Evolutionary conservation across 2,113 vertebrate genomes (phyloP).

Genomic region (Ciconia maguari): DNA sequence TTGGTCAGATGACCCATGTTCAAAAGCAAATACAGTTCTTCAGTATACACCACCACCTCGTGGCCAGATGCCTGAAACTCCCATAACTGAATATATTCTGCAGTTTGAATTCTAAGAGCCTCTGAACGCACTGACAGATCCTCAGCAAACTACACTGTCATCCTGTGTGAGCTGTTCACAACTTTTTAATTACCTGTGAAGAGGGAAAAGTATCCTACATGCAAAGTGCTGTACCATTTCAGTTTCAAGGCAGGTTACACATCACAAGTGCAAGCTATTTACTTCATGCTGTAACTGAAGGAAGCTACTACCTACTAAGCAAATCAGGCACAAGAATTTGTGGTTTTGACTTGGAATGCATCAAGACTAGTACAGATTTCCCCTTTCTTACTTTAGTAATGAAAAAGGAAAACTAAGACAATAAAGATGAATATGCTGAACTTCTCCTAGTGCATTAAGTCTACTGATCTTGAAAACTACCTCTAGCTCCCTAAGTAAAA

Average conservation of each 20-base stretch:
- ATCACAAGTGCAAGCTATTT: not conserved
- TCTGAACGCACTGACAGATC: not conserved
- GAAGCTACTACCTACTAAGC: not conserved
- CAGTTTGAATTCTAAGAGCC: not conserved
- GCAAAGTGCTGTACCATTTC: not conserved
- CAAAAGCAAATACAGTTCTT: not conserved
- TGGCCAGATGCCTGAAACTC: conserved; percentile 5
- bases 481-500: not conserved
- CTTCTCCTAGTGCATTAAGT: not conserved
- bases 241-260: not conserved
- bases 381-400: not conserved
- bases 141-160: not conserved
- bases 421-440: not conserved
- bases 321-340: not conserved
- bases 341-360: not conserved
- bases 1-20: not conserved
- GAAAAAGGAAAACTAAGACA: not conserved
- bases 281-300: not conserved
- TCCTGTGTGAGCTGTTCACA: not conserved
- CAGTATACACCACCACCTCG: conserved; percentile 43
- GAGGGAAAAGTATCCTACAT: not conserved
- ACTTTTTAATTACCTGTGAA: not conserved
- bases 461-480: not conserved
- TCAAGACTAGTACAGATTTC: not conserved
- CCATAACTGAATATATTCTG: not conserved